Evolutionary conservation across 2,113 vertebrate genomes (phyloP).

Genomic region (Condylura cristata): DNA sequence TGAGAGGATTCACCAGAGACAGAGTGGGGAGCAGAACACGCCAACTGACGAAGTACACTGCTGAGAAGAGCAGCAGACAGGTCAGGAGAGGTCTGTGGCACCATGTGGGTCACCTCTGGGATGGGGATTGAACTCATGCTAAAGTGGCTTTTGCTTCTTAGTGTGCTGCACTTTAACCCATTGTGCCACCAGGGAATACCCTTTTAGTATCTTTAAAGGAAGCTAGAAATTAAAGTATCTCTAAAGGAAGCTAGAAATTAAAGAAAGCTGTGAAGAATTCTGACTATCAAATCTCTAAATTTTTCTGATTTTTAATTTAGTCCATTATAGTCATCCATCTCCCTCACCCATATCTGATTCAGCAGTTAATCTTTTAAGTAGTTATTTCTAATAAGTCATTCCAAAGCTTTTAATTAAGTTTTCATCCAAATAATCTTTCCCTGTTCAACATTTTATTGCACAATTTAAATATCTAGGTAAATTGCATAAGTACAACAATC

Average conservation of each 20-base stretch:
- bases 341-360: not conserved
- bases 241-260: not conserved
- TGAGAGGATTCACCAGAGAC: too few species aligned
- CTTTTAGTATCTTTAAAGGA: not conserved
- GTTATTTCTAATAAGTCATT: not conserved
- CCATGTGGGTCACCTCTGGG: too few species aligned
- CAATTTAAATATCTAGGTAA: not conserved
- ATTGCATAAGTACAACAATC: not conserved
- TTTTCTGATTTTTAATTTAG: not conserved
- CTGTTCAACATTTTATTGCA: not conserved
- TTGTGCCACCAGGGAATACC: too few species aligned
- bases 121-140: too few species aligned
- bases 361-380: not conserved
- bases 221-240: not conserved
- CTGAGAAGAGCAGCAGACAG: too few species aligned
- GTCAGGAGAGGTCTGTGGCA: too few species aligned
- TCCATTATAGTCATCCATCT: not conserved
- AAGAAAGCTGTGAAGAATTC: not conserved
- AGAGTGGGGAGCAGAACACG: too few species aligned
- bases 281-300: not conserved
- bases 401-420: slow-evolving; percentile 17
- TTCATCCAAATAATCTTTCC: not conserved
- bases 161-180: too few species aligned
- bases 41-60: too few species aligned
- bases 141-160: too few species aligned